Base-by-base conservation (phyloP, 2,888 invertebrate species). In the Anticlea derivata region DNA sequence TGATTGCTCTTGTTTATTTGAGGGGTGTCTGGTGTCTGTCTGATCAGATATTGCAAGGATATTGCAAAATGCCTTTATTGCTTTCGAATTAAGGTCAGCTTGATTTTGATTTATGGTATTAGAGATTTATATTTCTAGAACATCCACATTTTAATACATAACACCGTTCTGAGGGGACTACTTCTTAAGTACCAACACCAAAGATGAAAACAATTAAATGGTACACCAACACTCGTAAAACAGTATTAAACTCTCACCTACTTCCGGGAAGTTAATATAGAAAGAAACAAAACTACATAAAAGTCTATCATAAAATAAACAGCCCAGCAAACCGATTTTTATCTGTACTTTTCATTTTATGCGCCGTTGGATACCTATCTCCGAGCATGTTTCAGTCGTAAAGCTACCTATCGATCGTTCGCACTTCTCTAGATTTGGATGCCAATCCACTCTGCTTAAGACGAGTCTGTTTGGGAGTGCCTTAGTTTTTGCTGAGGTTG, bases 311-410 rank as follows among this genome's bases (percentile, higher is more conserved):
- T 59, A 59, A 61, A 61, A 61, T 52, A 59, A 59, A 61, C 52
- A 55, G 46, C 48, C 23, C 27, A 31, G 57, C 49, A 55, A 58
- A 55, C 51, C 46, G 50, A 50, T 64, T 62, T 58, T 60, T 62
- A 62, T 61, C 43, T 53, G 43, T 49, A 47, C 58, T 63, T 59
- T 59, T 58, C 61, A 63, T 66, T 68, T 68, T 68, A 67, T 67
- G 61, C 64, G 61, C 60, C 66, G 61, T 66, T 66, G 65, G 61
- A 66, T 64, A 65, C 62, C 60, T 58, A 63, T 61, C 61, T 55
- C 45, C 43, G 62, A 54, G 61, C 58, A 60, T 66, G 61, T 63
- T 60, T 35, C 55, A 61, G 53, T 66, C 70, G 67, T 71, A 69
- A 68, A 69, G 60, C 46, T 50, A 55, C 44, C 58, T 52, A 61